phyloP scores from a whole-genome alignment of 2,797 vertebrate genomes.

The Fundulus diaphanus region DNA sequence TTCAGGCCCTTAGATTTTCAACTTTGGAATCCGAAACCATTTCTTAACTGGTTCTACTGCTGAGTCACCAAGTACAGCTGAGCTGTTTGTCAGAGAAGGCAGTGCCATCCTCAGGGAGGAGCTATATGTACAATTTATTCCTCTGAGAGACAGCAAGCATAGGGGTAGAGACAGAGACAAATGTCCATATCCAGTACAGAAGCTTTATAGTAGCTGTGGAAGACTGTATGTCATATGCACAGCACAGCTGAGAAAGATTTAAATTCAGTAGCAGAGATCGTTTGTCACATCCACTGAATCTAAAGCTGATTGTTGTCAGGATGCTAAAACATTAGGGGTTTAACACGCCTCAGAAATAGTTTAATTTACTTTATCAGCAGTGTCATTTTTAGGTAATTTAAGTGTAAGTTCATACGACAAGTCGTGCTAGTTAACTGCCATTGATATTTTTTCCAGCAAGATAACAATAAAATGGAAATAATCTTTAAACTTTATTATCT shows the following conservation, averaged over 20 bases:
- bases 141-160: conserved; percentile 37
- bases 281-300: not conserved
- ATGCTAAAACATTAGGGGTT: not conserved
- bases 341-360: not conserved
- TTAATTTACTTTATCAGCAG: not conserved
- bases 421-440: not conserved
- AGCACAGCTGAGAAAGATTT: not conserved
- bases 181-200: conserved; percentile 42
- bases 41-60: conserved; percentile 56
- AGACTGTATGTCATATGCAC: conserved; percentile 1
- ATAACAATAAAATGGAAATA: no score
- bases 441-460: no score
- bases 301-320: not conserved
- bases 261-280: not conserved
- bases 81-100: conserved; percentile 69
- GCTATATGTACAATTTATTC: conserved; percentile 63
- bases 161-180: conserved; percentile 32
- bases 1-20: conserved; percentile 40
- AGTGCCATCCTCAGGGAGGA: conserved; percentile 53
- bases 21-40: conserved; percentile 53
- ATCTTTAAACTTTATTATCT: no score
- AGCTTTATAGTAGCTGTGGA: conserved; percentile 13
- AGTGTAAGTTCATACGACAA: not conserved
- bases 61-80: conserved; percentile 68
- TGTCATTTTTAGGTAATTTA: not conserved